Evolutionary conservation across 2,113 vertebrate species (phyloP).

Genomic region (Panurus biarmicus): DNA sequence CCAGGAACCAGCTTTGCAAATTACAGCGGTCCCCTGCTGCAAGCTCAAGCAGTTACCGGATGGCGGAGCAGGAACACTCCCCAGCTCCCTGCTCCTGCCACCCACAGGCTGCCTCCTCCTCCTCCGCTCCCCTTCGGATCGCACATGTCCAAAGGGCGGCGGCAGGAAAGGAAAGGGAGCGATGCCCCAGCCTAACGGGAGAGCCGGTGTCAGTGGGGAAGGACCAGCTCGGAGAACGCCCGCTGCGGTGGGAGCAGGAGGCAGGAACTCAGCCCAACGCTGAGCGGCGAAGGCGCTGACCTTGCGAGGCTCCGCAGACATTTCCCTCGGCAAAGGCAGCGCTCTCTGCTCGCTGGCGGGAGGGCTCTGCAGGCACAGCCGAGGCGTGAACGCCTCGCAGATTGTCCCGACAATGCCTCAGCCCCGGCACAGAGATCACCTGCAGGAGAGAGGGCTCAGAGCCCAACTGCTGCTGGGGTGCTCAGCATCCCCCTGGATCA

Average conservation of each 20-base stretch:
- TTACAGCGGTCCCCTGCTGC: constrained; percentile 5
- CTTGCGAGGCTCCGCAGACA: background rate
- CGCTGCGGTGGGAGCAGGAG: background rate
- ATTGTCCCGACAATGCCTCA: background rate
- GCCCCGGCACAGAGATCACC: background rate
- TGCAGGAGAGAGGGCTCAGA: background rate
- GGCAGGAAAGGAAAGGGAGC: background rate
- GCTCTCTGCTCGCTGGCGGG: background rate
- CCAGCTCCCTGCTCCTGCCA: background rate
- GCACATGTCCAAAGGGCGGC: background rate
- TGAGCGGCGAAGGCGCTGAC: background rate
- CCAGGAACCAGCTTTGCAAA: constrained; percentile 50
- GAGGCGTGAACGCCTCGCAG: background rate
- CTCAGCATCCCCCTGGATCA: background rate
- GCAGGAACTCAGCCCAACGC: background rate
- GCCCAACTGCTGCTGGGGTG: fast-evolving
- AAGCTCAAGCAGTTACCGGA: background rate
- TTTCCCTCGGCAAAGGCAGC: background rate
- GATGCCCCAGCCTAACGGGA: background rate
- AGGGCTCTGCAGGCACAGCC: background rate
- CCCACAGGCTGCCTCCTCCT: background rate
- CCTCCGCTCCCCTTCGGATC: background rate
- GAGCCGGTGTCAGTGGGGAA: background rate
- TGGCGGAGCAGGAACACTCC: background rate
- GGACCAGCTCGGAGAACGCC: background rate